phyloP scores from a whole-genome alignment of 2,113 vertebrate species.

The Chunga burmeisteri region DNA sequence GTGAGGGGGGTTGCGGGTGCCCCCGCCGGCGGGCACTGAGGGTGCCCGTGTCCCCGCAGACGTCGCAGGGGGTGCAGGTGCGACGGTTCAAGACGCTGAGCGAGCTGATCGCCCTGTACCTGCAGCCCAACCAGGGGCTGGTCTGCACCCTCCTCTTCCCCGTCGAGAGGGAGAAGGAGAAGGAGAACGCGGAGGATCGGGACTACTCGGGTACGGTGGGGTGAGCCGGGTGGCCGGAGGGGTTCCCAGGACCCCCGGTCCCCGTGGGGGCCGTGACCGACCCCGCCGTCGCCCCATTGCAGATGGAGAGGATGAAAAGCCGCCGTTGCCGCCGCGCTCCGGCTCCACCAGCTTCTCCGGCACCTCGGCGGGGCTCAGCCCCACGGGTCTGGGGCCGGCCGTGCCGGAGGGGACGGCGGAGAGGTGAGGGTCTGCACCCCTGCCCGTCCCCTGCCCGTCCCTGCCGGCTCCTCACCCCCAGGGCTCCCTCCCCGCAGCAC shows the following conservation, averaged over 20 bases:
- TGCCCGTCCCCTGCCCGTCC: not conserved
- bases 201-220: slow-evolving; percentile 86
- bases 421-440: slow-evolving; percentile 71
- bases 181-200: slow-evolving; percentile 82
- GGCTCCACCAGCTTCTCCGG: slow-evolving; percentile 83
- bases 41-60: slow-evolving; percentile 70
- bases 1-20: too few relatives aligned
- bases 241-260: not conserved
- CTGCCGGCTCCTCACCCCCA: not conserved
- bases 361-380: not conserved
- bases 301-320: slow-evolving; percentile 97
- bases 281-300: not conserved
- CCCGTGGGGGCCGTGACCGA: accelerated
- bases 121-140: slow-evolving; percentile 95
- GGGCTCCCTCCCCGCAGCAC: not conserved
- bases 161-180: slow-evolving; percentile 86
- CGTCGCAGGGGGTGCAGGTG: slow-evolving; percentile 92
- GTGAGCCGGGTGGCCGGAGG: accelerated
- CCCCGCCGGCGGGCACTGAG: not conserved
- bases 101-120: slow-evolving; percentile 89
- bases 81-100: slow-evolving; percentile 90
- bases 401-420: slow-evolving; percentile 76
- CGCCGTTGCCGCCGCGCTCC: slow-evolving; percentile 87
- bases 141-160: slow-evolving; percentile 89
- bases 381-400: not conserved